Evolutionary conservation across 2,797 vertebrate species (phyloP), one percentile per base, ranked within the genome.

Genomic region (Aythya fuligula): DNA sequence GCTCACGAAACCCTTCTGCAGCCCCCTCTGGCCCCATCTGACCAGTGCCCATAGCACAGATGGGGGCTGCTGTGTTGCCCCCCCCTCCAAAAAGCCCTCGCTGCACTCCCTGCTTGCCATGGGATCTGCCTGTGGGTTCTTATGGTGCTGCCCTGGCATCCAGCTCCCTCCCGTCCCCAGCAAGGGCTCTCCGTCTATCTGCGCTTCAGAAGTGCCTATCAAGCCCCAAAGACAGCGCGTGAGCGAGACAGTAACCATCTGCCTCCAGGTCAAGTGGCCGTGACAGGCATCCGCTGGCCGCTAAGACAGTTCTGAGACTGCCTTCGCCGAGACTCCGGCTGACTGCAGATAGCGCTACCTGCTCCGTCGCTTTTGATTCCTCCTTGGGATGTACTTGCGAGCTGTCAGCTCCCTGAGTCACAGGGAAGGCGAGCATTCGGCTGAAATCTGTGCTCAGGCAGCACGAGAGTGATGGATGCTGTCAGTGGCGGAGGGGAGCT

Each of bases 301-400:
- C 94, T 78, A 45, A 66, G 85, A 78, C 3, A 10, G 67, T 76
- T 87, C 83, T 24, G 91, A 81, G 76, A 62, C 27, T 0, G 2
- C 60, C 90, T 88, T 95, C 2, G 2, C 70, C 30, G 72, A 84
- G 41, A 14, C 85, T 83, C 51, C 0, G 4, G 25, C 84, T 85
- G 88, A 28, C 81, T 93, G 90, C 91, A 81, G 92, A 34, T 89
- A 91, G 58, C 7, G 0, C 82, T 89, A 41, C 91, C 94, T 83
- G 89, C 70, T 89, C 96, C 61, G 70, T 85, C 13, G 0, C 87
- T 92, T 92, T 56, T 43, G 70, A 81, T 94, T 85, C 91, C 74
- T 85, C 92, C 94, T 89, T 78, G 92, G 91, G 91, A 87, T 76
- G 91, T 18, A 93, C 94, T 94, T 90, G 92, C 80, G 93, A 94